phyloP scores from a whole-genome alignment of 2,113 vertebrate genomes.

The Sakesphorus luctuosus region DNA sequence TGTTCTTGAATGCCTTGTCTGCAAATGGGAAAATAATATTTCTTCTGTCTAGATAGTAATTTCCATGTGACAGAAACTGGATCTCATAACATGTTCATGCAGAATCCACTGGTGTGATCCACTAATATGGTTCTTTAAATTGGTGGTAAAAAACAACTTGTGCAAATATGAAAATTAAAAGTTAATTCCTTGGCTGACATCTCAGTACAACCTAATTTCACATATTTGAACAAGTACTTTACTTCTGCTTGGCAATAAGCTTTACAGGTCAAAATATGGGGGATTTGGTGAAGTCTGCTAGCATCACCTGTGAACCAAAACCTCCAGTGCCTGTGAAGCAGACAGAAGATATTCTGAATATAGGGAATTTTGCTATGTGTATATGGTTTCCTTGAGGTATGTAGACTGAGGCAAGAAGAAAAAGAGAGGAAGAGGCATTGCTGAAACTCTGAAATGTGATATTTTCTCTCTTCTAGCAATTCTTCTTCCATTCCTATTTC shows the following conservation, averaged over 20 bases:
- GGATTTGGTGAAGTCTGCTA: not conserved
- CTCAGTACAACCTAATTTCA: not conserved
- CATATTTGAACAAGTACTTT: not conserved
- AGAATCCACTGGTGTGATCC: not conserved
- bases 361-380: not conserved
- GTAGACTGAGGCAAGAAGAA: not conserved
- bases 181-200: not conserved
- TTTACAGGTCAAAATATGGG: not conserved
- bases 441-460: not conserved
- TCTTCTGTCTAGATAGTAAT: slow-evolving; percentile 8
- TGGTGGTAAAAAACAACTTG: not conserved
- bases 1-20: slow-evolving; percentile 31
- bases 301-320: not conserved
- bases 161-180: not conserved
- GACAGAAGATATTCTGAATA: not conserved
- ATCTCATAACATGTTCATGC: not conserved
- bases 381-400: not conserved
- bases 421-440: not conserved
- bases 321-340: not conserved
- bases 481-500: not conserved
- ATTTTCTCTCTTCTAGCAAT: not conserved
- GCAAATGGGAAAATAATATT: not conserved
- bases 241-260: not conserved
- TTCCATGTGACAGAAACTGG: not conserved
- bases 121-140: not conserved